Conservation (phyloP, 2,888 invertebrate genomes). For the Petrolisthes cinctipes region DNA sequence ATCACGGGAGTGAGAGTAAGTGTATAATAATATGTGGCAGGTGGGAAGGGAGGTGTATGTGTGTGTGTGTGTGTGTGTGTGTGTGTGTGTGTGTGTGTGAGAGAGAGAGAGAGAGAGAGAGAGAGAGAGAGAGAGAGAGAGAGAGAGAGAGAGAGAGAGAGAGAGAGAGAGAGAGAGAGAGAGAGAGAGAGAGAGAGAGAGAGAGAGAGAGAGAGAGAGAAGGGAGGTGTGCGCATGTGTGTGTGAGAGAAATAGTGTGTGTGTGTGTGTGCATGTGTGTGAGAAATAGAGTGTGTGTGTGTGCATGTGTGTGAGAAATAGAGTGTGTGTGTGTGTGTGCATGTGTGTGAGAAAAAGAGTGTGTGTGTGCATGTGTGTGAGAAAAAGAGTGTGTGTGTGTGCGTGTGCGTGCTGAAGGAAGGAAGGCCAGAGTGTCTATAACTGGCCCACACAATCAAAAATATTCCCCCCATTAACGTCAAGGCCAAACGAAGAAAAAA, state of each 20-base stretch:
- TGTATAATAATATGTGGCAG: no score
- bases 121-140: neutral
- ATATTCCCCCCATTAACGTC: neutral
- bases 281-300: constrained; percentile 3
- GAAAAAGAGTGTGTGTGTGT: no score
- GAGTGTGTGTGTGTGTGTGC: neutral
- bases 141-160: neutral
- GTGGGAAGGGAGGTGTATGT: no score
- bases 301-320: neutral
- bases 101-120: neutral
- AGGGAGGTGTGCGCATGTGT: neutral
- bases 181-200: neutral
- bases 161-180: neutral
- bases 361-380: no score
- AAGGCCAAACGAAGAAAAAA: neutral
- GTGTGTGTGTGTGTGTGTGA: neutral
- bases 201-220: neutral
- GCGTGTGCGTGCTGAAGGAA: neutral
- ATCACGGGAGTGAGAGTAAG: neutral
- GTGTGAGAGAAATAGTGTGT: no score
- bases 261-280: constrained; percentile 19
- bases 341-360: no score
- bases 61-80: neutral
- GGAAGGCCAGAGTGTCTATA: neutral
- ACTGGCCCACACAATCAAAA: neutral